A percentile compares a stretch with the other conserved stretches of the same genome.
Conservation (phyloP, 2,113 vertebrate genomes). For the Psittacara wagleri region DNA sequence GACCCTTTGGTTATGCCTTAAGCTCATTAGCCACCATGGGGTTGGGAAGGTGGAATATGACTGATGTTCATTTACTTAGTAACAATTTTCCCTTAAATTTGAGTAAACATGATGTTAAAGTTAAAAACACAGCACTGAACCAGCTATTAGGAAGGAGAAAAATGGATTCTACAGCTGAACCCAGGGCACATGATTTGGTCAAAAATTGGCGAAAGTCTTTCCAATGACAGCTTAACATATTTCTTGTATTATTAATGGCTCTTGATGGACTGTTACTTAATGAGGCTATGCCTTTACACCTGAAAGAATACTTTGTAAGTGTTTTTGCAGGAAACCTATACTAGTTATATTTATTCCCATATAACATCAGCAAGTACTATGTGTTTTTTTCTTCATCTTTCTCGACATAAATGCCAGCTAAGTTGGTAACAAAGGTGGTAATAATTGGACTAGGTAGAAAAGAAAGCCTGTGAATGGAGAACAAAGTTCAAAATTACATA, state of each 20-base stretch:
- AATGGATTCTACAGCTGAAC: not conserved
- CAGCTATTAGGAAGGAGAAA: not conserved
- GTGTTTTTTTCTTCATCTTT: not conserved
- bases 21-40: not conserved
- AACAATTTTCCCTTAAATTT: not conserved
- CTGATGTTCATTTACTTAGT: not conserved
- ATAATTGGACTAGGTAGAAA: not conserved
- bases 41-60: not conserved
- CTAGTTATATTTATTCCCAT: not conserved
- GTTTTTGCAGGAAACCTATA: not conserved
- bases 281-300: not conserved
- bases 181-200: accelerated
- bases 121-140: not conserved
- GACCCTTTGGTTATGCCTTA: not conserved
- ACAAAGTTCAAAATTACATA: not conserved
- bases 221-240: not conserved
- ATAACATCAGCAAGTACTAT: not conserved
- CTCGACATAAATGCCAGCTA: not conserved
- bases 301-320: not conserved
- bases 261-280: not conserved
- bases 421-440: not conserved
- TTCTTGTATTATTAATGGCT: not conserved
- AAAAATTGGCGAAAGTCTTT: not conserved
- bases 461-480: not conserved
- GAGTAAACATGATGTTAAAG: accelerated